phyloP scores from a whole-genome alignment of 92 coral and sea anemone genomes.

The Porites divaricata region DNA sequence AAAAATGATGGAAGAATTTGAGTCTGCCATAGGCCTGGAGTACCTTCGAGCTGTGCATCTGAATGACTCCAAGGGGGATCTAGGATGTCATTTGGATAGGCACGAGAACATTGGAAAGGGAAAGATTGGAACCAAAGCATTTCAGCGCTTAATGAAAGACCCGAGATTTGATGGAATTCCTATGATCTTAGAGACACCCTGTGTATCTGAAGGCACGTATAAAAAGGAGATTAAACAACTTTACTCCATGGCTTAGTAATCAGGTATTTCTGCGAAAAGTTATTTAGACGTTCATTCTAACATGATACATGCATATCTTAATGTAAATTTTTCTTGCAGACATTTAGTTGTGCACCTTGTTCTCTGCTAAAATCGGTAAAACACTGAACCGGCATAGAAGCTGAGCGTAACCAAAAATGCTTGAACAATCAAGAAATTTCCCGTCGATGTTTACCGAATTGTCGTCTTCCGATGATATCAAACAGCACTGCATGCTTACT shows the following conservation, averaged over 20 bases:
- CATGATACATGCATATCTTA: too few species aligned
- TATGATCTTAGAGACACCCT: slow-evolving; percentile 92
- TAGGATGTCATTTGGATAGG: slow-evolving; percentile 93
- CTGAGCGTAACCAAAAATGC: background rate
- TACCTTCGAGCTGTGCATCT: slow-evolving; percentile 87
- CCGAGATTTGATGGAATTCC: slow-evolving; percentile 87
- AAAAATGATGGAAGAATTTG: slow-evolving; percentile 81
- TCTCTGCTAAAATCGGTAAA: too few species aligned
- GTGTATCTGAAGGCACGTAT: slow-evolving; percentile 74
- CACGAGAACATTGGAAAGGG: slow-evolving; percentile 98
- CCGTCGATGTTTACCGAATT: background rate
- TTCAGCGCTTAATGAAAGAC: slow-evolving; percentile 80
- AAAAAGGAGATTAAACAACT: slow-evolving; percentile 79
- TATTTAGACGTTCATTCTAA: too few species aligned
- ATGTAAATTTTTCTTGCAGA: too few species aligned
- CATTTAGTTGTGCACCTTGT: too few species aligned
- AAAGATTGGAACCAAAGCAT: slow-evolving; percentile 81
- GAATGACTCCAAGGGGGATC: slow-evolving; percentile 92
- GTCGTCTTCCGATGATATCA: background rate
- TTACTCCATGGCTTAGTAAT: slow-evolving; percentile 56
- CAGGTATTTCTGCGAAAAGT: too few species aligned
- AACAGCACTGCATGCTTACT: background rate
- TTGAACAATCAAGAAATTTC: background rate
- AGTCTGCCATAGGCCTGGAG: slow-evolving; percentile 68
- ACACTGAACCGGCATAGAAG: background rate